Conservation (phyloP, 2,888 invertebrate species). For the Choristoneura rosaceana region DNA sequence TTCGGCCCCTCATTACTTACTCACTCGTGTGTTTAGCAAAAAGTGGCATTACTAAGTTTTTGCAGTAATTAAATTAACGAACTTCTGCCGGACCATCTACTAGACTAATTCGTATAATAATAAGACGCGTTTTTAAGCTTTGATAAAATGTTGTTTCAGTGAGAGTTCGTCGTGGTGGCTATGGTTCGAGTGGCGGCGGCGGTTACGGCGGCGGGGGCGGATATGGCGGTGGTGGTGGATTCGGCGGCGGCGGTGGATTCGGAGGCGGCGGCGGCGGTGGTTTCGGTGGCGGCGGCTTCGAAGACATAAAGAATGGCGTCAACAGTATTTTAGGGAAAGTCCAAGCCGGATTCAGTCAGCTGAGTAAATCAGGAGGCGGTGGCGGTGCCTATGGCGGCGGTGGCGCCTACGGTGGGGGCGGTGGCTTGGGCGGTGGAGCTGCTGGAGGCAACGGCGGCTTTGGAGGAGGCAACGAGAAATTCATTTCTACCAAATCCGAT, state of each 20-base stretch:
- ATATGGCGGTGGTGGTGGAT: slow-evolving; percentile 27
- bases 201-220: slow-evolving; percentile 42
- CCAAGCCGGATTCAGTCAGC: slow-evolving; percentile 20
- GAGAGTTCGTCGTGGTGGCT: slow-evolving; percentile 64
- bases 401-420: slow-evolving; percentile 47
- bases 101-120: neutral
- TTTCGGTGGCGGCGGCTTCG: slow-evolving; percentile 39
- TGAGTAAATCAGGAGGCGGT: slow-evolving; percentile 20
- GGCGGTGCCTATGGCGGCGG: slow-evolving; percentile 47
- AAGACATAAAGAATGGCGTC: slow-evolving; percentile 39
- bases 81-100: neutral
- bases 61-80: slow-evolving; percentile 9
- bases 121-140: neutral
- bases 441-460: slow-evolving; percentile 44
- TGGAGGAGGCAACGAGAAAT: slow-evolving; percentile 60
- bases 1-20: slow-evolving; percentile 36
- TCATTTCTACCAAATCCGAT: slow-evolving; percentile 69
- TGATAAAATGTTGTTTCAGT: slow-evolving; percentile 56
- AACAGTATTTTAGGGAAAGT: slow-evolving; percentile 41
- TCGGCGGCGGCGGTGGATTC: slow-evolving; percentile 26
- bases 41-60: slow-evolving; percentile 1
- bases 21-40: slow-evolving; percentile 4
- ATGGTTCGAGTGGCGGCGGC: slow-evolving; percentile 51
- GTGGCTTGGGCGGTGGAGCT: slow-evolving; percentile 45
- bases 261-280: slow-evolving; percentile 35